Evolutionary conservation across 2,888 invertebrate species (phyloP).

Genomic region (Mechanitis mazaeus): DNA sequence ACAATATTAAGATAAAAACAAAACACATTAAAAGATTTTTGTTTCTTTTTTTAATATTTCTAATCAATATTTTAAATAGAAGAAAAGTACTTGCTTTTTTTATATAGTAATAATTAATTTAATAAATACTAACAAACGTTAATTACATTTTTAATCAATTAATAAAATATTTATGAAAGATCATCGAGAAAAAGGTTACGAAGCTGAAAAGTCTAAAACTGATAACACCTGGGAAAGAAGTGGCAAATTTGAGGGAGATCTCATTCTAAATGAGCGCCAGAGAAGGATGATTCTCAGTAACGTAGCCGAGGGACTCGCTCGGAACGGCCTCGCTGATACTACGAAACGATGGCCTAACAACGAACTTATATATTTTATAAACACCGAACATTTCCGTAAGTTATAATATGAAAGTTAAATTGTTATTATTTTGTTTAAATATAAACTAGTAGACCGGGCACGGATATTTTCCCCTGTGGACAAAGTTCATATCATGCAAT

Average conservation of each 20-base stretch:
- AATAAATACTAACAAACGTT: neutral
- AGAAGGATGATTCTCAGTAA: constrained; percentile 61
- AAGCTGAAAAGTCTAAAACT: constrained; percentile 52
- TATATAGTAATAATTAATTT: too few relatives aligned
- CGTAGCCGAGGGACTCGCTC: constrained; percentile 61
- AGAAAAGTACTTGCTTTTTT: too few relatives aligned
- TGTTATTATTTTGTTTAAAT: too few relatives aligned
- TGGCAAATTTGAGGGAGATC: constrained; percentile 73
- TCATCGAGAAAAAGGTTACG: constrained; percentile 45
- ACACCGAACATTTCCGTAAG: constrained; percentile 68
- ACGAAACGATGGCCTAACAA: constrained; percentile 70
- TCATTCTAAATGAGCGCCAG: constrained; percentile 67
- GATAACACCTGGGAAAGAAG: constrained; percentile 72
- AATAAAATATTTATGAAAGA: constrained; percentile 33
- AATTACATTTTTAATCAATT: neutral
- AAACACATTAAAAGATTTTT: too few relatives aligned
- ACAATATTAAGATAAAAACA: too few relatives aligned
- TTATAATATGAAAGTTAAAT: constrained; percentile 18
- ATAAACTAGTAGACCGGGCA: too few relatives aligned
- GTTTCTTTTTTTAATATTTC: too few relatives aligned
- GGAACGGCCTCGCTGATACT: constrained; percentile 64
- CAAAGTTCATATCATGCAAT: too few relatives aligned
- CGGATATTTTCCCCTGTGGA: too few relatives aligned
- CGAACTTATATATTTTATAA: constrained; percentile 66
- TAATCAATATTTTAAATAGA: too few relatives aligned